Base-by-base conservation (phyloP, 1,140 invertebrate species). In the Pogonognathellus flavescens region DNA sequence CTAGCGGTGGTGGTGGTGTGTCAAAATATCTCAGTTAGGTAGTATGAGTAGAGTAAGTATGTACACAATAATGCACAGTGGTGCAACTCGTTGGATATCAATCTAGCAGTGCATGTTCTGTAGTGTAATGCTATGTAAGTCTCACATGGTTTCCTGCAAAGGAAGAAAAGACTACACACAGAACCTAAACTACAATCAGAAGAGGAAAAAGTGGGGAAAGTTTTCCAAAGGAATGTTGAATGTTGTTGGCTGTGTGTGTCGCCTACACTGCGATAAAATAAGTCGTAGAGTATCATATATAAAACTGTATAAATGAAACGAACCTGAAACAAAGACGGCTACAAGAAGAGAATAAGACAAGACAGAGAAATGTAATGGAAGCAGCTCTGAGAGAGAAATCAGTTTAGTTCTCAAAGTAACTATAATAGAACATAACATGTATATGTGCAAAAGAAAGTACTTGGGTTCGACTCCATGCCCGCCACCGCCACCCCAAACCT, bases 331-430 rank as follows among this genome's bases (percentile, higher is more conserved):
- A 76, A 76, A 76, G 70, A 76, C 70, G 70, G 22, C 41, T 10
- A 76, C 14, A 16, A 76, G 70, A 50, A 76, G 70, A 76, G 41
- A 76, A 76, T 50, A 76, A 41, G 70, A 76, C 70, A 50, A 31
- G n/a, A 76, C 70, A 76, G 31, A 76, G 70, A 76, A 76, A 76
- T 76, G 14, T 50, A 76, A 76, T 41, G 70, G 70, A 49, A 50
- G 31, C 41, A 49, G 70, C 14, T 18, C 31, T 18, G 31, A 50
- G n/a, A 25, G 49, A 76, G 70, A 76, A 76, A 76, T 76, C 70
- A 76, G 70, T 76, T 76, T 76, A 76, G 70, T 76, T 76, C 70
- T 76, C 31, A 76, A 76, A 76, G 70, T 76, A 76, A 76, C n/a
- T 76, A 31, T 76, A 50, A 76, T 76, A 49, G 41, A 76, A 50